Evolutionary conservation across 2,797 vertebrate genomes (phyloP).

Genomic region (Spondyliosoma cantharus): DNA sequence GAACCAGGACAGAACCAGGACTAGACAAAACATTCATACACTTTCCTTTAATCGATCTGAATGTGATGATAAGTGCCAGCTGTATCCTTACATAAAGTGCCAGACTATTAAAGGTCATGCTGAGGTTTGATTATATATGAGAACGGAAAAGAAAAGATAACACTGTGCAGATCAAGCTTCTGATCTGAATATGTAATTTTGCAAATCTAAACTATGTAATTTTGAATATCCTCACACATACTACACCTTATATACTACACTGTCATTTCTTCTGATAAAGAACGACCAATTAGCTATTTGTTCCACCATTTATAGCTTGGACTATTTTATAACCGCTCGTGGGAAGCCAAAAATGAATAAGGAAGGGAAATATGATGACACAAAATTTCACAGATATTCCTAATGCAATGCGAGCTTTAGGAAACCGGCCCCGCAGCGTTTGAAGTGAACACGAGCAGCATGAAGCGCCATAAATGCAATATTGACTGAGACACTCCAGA

Average conservation of each 20-base stretch:
- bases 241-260: background rate
- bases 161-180: no score
- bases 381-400: constrained; percentile 19
- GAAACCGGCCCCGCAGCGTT: constrained; percentile 17
- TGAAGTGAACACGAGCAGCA: constrained; percentile 44
- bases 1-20: no score
- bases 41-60: background rate
- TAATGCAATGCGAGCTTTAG: constrained; percentile 25
- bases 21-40: no score
- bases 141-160: background rate
- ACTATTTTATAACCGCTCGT: background rate
- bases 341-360: background rate
- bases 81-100: background rate
- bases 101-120: background rate
- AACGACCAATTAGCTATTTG: background rate
- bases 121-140: background rate
- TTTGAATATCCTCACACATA: background rate
- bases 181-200: background rate
- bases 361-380: constrained; percentile 4
- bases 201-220: background rate
- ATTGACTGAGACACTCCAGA: constrained; percentile 68
- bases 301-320: background rate
- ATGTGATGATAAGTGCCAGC: no score
- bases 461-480: constrained; percentile 36
- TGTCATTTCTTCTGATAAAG: background rate